Evolutionary conservation across 2,888 invertebrate species (phyloP).

Genomic region (Fragum sueziense): DNA sequence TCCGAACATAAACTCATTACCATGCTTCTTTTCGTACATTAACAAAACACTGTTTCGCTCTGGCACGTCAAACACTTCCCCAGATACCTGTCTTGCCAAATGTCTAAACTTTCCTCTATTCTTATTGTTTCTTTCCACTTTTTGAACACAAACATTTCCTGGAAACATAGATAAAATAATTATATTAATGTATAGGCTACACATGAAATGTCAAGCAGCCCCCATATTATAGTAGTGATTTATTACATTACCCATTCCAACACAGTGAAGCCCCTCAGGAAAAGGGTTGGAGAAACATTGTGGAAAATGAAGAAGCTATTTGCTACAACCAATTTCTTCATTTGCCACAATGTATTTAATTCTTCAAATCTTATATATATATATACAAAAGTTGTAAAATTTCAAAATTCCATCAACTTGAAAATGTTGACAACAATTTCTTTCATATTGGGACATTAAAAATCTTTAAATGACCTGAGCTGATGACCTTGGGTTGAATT

Average conservation of each 20-base stretch:
- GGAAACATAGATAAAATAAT: too few species aligned
- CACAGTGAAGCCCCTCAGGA: too few species aligned
- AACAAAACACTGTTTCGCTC: constrained; percentile 65
- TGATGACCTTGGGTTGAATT: too few species aligned
- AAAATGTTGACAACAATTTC: too few species aligned
- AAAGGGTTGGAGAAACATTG: constrained; percentile 21
- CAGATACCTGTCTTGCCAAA: constrained; percentile 67
- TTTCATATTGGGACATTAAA: too few species aligned
- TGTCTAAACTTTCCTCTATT: constrained; percentile 62
- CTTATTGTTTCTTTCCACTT: constrained; percentile 40
- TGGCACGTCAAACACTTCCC: constrained; percentile 69
- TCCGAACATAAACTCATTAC: constrained; percentile 50
- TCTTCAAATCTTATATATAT: neutral
- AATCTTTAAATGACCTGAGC: too few species aligned
- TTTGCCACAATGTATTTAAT: neutral
- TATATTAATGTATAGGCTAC: too few species aligned
- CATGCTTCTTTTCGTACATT: constrained; percentile 50
- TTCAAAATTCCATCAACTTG: too few species aligned
- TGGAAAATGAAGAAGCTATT: neutral
- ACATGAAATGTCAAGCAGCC: too few species aligned
- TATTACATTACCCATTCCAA: too few species aligned
- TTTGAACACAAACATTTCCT: constrained; percentile 35
- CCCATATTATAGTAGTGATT: too few species aligned
- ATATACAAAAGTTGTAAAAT: too few species aligned
- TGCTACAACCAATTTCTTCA: neutral